Conservation (phyloP, 2,888 invertebrate genomes). For the Candidula unifasciata region DNA sequence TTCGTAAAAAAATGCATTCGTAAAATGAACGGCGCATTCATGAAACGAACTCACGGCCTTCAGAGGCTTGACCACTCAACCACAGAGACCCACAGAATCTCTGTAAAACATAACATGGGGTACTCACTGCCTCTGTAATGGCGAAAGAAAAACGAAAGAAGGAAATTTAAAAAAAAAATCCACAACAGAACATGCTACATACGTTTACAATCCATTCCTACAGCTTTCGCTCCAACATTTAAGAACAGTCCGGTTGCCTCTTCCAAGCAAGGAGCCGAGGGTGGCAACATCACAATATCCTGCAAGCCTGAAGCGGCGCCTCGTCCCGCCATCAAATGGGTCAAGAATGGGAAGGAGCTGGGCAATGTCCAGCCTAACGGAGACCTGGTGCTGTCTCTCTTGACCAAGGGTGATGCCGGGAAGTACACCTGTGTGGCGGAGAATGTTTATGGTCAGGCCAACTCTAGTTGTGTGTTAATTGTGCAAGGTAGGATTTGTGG, state of each 20-base stretch:
- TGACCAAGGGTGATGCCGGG: constrained; percentile 80
- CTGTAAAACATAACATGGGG: too few relatives aligned
- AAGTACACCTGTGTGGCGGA: constrained; percentile 87
- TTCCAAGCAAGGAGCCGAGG: constrained; percentile 93
- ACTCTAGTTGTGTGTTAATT: constrained; percentile 55
- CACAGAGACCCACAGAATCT: too few relatives aligned
- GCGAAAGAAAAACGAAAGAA: too few relatives aligned
- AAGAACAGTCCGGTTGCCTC: constrained; percentile 91
- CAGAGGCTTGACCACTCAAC: too few relatives aligned
- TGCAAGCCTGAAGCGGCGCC: constrained; percentile 97
- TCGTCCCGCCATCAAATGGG: constrained; percentile 80
- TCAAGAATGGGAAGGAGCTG: constrained; percentile 24
- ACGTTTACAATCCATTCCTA: constrained; percentile 18
- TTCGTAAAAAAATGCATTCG: too few relatives aligned
- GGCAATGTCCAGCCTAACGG: constrained; percentile 37
- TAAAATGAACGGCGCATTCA: too few relatives aligned
- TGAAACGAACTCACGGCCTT: too few relatives aligned
- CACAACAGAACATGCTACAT: neutral
- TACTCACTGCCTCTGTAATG: too few relatives aligned
- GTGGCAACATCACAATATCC: constrained; percentile 91
- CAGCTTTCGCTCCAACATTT: constrained; percentile 86
- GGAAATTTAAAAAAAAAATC: too few relatives aligned
- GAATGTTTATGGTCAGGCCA: constrained; percentile 66
- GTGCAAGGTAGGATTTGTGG: constrained; percentile 59
- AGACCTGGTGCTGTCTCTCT: constrained; percentile 12